Evolutionary conservation across 2,797 vertebrate genomes (phyloP).

Genomic region (Bufotes viridis): DNA sequence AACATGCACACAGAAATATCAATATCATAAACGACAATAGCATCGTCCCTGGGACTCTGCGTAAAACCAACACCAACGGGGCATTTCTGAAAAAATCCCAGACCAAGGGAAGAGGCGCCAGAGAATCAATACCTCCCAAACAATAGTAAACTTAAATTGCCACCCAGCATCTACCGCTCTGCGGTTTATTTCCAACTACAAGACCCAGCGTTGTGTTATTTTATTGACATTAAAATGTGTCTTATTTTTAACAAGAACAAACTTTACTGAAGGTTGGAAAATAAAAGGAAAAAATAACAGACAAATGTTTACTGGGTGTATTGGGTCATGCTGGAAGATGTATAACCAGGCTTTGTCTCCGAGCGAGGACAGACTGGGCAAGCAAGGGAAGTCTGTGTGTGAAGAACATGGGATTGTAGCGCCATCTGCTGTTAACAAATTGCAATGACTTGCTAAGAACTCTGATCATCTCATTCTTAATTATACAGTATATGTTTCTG

Average conservation of each 20-base stretch:
- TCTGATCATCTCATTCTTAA: background rate
- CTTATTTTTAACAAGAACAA: slow-evolving; percentile 15
- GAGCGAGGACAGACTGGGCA: background rate
- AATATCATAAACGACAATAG: background rate
- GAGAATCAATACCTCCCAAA: background rate
- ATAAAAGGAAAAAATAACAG: slow-evolving; percentile 5
- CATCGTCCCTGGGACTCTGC: background rate
- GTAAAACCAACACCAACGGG: background rate
- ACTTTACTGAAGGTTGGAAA: slow-evolving; percentile 21
- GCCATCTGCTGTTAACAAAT: slow-evolving; percentile 2
- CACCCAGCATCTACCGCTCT: background rate
- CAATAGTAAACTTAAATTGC: background rate
- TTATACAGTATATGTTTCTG: too few relatives aligned
- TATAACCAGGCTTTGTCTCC: slow-evolving; percentile 7
- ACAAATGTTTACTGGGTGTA: background rate
- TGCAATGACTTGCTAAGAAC: background rate
- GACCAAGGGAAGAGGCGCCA: background rate
- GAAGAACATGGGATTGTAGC: background rate
- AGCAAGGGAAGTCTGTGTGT: background rate
- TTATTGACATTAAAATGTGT: background rate
- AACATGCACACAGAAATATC: background rate
- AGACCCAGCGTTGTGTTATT: background rate
- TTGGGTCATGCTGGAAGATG: slow-evolving; percentile 19
- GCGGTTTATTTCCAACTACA: background rate
- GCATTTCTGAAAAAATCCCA: background rate